phyloP scores from a whole-genome alignment of 2,797 vertebrate genomes.

The Falco naumanni region DNA sequence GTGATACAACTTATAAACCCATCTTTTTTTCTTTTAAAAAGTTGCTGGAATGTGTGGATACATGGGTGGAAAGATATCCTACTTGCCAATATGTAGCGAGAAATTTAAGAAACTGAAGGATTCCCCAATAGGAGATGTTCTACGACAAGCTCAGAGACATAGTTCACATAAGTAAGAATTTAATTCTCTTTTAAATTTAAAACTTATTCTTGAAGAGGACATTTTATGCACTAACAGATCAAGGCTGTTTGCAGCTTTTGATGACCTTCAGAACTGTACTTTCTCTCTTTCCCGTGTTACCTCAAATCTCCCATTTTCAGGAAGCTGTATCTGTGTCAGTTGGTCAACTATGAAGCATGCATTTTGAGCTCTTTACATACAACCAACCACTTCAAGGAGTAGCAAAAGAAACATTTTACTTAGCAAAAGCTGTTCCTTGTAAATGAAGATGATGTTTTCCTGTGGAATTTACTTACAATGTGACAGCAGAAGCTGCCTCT shows the following conservation, averaged over 20 bases:
- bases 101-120: constrained; percentile 91
- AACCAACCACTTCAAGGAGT: neutral
- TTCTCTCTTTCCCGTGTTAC: neutral
- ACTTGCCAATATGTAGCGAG: constrained; percentile 87
- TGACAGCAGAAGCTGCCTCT: neutral
- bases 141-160: constrained; percentile 79
- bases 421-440: neutral
- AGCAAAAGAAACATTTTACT: neutral
- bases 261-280: neutral
- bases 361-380: neutral
- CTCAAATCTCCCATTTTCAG: neutral
- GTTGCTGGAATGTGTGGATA: constrained; percentile 86
- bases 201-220: neutral
- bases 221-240: neutral
- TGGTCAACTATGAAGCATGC: neutral
- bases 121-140: constrained; percentile 87
- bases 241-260: neutral
- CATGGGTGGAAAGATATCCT: constrained; percentile 89
- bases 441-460: neutral
- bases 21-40: constrained; percentile 66
- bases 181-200: neutral
- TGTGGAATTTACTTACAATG: neutral
- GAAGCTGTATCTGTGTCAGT: neutral
- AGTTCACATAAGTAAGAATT: constrained; percentile 78
- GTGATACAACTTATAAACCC: neutral